Conservation (phyloP, 2,113 vertebrate genomes). For the Regulus satrapa region DNA sequence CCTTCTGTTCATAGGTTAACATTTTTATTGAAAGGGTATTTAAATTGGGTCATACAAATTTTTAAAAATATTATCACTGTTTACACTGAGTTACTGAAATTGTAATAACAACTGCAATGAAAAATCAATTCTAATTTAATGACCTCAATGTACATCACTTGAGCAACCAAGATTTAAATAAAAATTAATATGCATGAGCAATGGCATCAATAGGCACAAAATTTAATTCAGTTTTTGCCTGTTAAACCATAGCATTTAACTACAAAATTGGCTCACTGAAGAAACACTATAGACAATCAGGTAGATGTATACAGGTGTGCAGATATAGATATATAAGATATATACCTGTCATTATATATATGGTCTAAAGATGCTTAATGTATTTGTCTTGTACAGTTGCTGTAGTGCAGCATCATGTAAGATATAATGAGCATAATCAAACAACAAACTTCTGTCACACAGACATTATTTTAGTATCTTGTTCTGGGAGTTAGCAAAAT, state of each 20-base stretch:
- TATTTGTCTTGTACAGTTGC: neutral
- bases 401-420: neutral
- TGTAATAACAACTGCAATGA: neutral
- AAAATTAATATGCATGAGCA: neutral
- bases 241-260: neutral
- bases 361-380: neutral
- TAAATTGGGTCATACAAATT: neutral
- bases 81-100: neutral
- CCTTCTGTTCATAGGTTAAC: neutral
- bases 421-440: neutral
- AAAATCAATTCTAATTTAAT: neutral
- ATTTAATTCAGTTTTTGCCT: neutral
- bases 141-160: neutral
- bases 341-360: neutral
- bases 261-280: neutral
- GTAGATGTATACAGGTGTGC: neutral
- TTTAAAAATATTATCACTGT: neutral
- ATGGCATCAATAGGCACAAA: neutral
- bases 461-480: neutral
- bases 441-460: neutral
- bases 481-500: neutral
- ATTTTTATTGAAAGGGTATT: neutral
- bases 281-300: neutral
- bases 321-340: too few relatives aligned
- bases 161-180: neutral